Evolutionary conservation across 2,113 vertebrate species (phyloP).

Genomic region (Ovis canadensis): DNA sequence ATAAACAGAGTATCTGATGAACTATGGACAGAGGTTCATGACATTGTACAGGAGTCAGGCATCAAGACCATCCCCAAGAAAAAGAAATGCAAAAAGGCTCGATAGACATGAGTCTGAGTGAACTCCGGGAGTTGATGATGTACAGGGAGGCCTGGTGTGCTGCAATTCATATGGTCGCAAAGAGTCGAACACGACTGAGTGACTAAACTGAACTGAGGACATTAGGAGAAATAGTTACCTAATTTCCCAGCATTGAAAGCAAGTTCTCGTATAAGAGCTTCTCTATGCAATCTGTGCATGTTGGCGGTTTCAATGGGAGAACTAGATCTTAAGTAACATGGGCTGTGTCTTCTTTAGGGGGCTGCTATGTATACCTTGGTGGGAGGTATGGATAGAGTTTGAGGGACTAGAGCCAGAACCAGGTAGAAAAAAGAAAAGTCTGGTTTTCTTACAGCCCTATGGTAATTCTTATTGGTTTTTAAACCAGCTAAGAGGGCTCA

Average conservation of each 20-base stretch:
- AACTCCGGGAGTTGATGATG: too few species aligned
- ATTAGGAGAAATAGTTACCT: neutral
- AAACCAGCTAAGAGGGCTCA: neutral
- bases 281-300: neutral
- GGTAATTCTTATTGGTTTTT: neutral
- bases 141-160: too few species aligned
- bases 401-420: neutral
- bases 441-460: neutral
- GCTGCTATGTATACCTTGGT: neutral
- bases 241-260: neutral
- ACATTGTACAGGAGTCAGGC: neutral
- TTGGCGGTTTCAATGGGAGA: accelerated
- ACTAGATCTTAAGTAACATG: neutral
- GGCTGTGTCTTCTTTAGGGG: neutral
- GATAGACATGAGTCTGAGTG: too few species aligned
- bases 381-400: neutral
- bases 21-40: too few species aligned
- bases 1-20: too few species aligned
- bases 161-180: too few species aligned
- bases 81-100: too few species aligned
- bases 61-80: neutral
- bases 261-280: neutral
- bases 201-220: neutral
- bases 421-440: neutral
- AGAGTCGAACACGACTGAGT: too few species aligned